Conservation (phyloP, 2,113 vertebrate genomes). For the Hassar affinis region DNA sequence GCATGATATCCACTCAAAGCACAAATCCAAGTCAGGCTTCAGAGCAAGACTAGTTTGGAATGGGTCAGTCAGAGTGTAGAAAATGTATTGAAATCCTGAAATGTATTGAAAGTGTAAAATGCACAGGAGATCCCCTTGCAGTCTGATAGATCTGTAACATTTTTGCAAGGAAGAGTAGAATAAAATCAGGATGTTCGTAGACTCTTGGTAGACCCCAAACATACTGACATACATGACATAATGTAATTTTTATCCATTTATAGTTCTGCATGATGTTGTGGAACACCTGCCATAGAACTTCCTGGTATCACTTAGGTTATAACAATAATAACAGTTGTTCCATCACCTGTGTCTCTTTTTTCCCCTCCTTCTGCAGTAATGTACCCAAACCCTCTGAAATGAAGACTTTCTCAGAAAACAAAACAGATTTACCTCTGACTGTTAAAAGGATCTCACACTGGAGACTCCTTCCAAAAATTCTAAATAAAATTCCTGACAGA, state of each 20-base stretch:
- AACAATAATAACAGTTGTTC: not conserved
- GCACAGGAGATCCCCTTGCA: not conserved
- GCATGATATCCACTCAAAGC: not conserved
- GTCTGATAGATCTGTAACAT: not conserved
- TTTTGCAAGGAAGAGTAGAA: not conserved
- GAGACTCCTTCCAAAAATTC: not conserved
- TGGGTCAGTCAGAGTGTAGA: not conserved
- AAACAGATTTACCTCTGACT: not conserved
- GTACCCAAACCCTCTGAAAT: not conserved
- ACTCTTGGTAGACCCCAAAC: not conserved
- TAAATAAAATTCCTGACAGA: not conserved
- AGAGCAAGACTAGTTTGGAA: not conserved
- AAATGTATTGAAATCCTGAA: not conserved
- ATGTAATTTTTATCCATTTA: not conserved
- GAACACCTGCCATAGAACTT: not conserved
- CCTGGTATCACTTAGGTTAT: not conserved
- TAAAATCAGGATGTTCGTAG: not conserved
- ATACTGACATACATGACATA: not conserved
- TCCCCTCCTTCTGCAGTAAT: not conserved
- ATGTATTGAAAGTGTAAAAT: not conserved
- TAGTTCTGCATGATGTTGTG: not conserved
- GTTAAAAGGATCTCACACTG: not conserved
- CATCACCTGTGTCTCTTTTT: not conserved
- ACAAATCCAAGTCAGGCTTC: not conserved
- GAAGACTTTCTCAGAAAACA: too few relatives aligned